A percentile compares a stretch with the other conserved stretches of the same genome.
These are phyloP conservation scores for Pipistrellus nathusii DNA, from an alignment of 2,797 vertebrate species.

Conservation along the genomic window DNA sequence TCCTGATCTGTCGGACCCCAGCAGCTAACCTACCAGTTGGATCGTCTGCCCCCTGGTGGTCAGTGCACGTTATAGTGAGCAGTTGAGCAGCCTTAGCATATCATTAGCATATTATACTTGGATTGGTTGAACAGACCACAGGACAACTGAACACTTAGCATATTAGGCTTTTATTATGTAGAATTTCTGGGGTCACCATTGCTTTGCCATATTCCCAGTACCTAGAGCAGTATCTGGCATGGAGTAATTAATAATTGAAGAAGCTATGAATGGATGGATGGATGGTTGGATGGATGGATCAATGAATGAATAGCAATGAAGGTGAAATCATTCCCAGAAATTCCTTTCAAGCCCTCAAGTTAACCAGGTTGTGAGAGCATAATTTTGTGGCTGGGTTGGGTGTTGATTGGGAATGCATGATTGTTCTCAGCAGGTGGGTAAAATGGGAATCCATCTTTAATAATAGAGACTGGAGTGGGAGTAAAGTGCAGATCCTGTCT, in stretches of 20 bases:
- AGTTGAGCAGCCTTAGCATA: too few species aligned
- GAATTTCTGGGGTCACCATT: not conserved
- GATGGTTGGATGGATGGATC: not conserved
- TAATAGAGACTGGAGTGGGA: slow-evolving; percentile 55
- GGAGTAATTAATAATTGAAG: not conserved
- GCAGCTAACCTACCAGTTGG: too few species aligned
- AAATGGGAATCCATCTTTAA: slow-evolving; percentile 58
- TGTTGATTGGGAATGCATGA: slow-evolving; percentile 79
- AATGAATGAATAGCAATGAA: not conserved
- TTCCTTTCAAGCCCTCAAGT: slow-evolving; percentile 68
- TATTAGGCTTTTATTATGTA: too few species aligned
- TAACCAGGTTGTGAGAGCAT: slow-evolving; percentile 72
- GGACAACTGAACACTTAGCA: too few species aligned
- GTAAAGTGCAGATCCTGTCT: slow-evolving; percentile 59
- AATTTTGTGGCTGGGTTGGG: slow-evolving; percentile 69
- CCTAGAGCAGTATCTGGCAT: not conserved
- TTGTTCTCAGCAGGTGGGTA: slow-evolving; percentile 81
- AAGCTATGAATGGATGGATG: not conserved
- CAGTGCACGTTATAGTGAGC: too few species aligned
- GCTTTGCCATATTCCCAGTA: not conserved
- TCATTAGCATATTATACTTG: too few species aligned
- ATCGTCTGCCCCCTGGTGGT: too few species aligned
- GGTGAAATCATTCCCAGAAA: slow-evolving; percentile 69
- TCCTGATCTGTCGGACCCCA: too few species aligned
- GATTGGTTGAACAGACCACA: too few species aligned